Base-by-base conservation (phyloP, 2,113 vertebrate species). In the Coracopsis vasa region DNA sequence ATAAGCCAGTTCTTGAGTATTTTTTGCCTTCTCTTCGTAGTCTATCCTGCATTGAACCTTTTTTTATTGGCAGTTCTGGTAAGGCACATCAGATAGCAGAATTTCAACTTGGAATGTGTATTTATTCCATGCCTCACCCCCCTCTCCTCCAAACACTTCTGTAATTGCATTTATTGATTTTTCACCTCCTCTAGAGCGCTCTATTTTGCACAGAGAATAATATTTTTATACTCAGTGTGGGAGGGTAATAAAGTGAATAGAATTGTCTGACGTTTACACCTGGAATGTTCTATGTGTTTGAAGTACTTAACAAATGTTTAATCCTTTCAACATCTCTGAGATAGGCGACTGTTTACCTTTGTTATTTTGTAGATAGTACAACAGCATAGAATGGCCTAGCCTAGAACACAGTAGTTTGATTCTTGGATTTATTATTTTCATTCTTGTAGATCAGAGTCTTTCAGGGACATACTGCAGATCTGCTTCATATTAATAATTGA, bases 371-470 rank as follows among this genome's bases (percentile, higher is more conserved):
- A 78, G 33, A 24, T 6, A 33, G 64, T 33, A 69, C 71, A 83
- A 18, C 18, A 42, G 66, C 3, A 2, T 71, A 69, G 66, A 35
- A 16, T 24, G 51, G 31, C 71, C 37, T 60, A 73, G 62, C 41
- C 33, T 64, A 66, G 53, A 94, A 72, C 31, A 62, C 54, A n/a
- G 35, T 81, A 44, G 54, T 88, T 94, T 94, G 91, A 87, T 86
- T 92, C 45, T 69, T 90, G 31, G 78, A 58, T 80, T 92, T 95
- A 79, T 92, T 95, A 79, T 91, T 88, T 90, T 90, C 53, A 47
- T 90, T 85, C 65, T 71, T 94, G 10, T 72, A 93, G 87, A 94
- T 96, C 45, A 86, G 45, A 92, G 74, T 86, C 85, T 88, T 72
- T 96, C 79, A 93, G 88, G 66, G 90, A 70, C 47, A 42, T 65